These are phyloP conservation scores for Manis crassicaudata DNA, from an alignment of 2,797 vertebrate species.

Conservation along the genomic window DNA sequence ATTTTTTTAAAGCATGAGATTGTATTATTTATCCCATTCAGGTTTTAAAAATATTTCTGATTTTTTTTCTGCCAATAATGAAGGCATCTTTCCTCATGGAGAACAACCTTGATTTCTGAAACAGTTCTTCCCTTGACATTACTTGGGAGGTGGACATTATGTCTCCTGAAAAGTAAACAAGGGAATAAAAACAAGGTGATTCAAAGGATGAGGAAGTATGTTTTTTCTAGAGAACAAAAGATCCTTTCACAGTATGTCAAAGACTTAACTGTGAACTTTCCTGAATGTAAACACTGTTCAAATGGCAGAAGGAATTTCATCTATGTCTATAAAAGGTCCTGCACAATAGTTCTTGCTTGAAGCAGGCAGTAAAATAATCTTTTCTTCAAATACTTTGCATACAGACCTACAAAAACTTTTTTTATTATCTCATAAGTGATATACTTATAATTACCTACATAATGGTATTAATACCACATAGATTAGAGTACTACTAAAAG, in stretches of 20 bases:
- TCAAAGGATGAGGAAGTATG: slow-evolving; percentile 81
- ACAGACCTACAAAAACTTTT: slow-evolving; percentile 32
- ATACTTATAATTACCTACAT: neutral
- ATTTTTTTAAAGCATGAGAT: slow-evolving; percentile 56
- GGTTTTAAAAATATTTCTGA: slow-evolving; percentile 64
- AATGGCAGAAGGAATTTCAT: slow-evolving; percentile 79
- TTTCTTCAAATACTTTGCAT: slow-evolving; percentile 61
- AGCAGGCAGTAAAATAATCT: slow-evolving; percentile 59
- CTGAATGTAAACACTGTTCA: slow-evolving; percentile 79
- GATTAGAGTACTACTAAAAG: neutral
- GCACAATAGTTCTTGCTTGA: slow-evolving; percentile 68
- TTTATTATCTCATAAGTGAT: neutral
- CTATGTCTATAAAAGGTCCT: slow-evolving; percentile 77
- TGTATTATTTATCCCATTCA: slow-evolving; percentile 58
- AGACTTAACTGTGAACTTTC: slow-evolving; percentile 74
- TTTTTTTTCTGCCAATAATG: slow-evolving; percentile 49
- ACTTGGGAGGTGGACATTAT: slow-evolving; percentile 65
- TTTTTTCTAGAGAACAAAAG: slow-evolving; percentile 81
- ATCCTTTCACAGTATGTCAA: slow-evolving; percentile 75
- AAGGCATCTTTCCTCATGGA: slow-evolving; percentile 17
- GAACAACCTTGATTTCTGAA: slow-evolving; percentile 65
- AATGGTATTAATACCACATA: neutral
- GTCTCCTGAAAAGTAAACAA: slow-evolving; percentile 80
- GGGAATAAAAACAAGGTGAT: slow-evolving; percentile 77
- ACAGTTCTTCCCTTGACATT: slow-evolving; percentile 63